Conservation (phyloP, 2,113 vertebrate genomes). For the Athene noctua region DNA sequence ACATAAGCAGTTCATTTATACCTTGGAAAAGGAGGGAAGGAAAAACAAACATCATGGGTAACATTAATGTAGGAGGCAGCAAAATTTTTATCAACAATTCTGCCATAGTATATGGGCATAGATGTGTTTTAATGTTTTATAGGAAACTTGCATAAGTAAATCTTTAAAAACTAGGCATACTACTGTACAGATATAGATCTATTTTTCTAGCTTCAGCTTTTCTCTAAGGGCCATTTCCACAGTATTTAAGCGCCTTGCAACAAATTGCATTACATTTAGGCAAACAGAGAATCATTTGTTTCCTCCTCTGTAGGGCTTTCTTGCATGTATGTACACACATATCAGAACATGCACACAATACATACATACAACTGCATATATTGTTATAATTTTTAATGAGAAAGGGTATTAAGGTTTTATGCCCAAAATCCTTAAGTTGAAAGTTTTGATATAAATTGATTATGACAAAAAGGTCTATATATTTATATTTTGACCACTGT, state of each 20-base stretch:
- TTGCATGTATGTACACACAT: background rate
- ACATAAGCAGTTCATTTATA: conserved; percentile 41
- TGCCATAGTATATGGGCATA: background rate
- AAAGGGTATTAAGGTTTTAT: background rate
- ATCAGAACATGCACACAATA: background rate
- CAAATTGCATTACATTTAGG: background rate
- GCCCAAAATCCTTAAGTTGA: background rate
- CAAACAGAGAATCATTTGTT: background rate
- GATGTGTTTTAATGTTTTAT: background rate
- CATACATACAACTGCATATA: background rate
- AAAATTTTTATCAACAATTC: conserved; percentile 3
- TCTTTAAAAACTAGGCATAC: background rate
- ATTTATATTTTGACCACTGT: background rate
- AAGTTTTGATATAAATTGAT: background rate
- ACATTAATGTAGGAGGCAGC: background rate
- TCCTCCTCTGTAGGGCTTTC: background rate
- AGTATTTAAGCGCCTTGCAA: background rate
- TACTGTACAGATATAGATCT: background rate
- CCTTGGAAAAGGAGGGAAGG: conserved; percentile 6
- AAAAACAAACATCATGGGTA: background rate
- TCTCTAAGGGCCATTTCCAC: background rate
- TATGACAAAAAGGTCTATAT: background rate
- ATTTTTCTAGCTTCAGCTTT: conserved; percentile 1
- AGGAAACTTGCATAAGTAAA: background rate
- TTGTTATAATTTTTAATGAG: background rate